Base-by-base conservation (phyloP, 2,888 invertebrate species). In the Pseudolycoriella hygida region DNA sequence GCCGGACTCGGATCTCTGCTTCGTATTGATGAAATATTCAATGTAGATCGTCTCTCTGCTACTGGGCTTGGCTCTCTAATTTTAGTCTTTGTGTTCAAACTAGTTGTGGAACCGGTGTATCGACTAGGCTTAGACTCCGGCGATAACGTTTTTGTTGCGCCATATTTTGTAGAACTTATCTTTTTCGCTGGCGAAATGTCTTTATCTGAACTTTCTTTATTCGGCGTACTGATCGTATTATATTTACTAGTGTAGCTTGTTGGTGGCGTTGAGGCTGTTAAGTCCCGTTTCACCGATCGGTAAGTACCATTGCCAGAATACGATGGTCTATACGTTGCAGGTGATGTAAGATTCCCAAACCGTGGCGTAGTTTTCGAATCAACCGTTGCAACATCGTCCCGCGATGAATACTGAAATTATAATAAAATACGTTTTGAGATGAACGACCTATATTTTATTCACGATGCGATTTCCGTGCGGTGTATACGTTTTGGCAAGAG, bases 241-340 rank as follows among this genome's bases (percentile, higher is more conserved):
- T 34, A 34, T 30, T 62, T 62, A 50, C 61, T 63, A 3, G 56
- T 55, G 44, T 62, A 64, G 44, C 11, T 38, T 44, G 57, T 53
- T 8, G 25, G 5, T 25, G 25, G 25, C 14, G 56, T 51, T 3
- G 30, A 11, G 54, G 54, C 4, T 40, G 51, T 42, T 43, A 47
- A 54, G 8, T 65, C 64, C 5, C 63, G 57, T 48, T 64, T 65
- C 1, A 64, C 53, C 10, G 43, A 43, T 20, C 49, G 43, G 49
- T 66, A 66, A 1, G 64, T 65, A 10, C 66, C 66, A 25, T n/a
- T n/a, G n/a, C 64, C 62, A 0, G 65, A 64, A 46, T 64, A 66
- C 1, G 65, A 63, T 2, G 66, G 66, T 31, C 66, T 56, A 48
- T 60, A 66, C n/a, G 62, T 53, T 40, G 59, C 60, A 14, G 65